Conservation (phyloP, 2,113 vertebrate species). For the Tauraco erythrolophus region DNA sequence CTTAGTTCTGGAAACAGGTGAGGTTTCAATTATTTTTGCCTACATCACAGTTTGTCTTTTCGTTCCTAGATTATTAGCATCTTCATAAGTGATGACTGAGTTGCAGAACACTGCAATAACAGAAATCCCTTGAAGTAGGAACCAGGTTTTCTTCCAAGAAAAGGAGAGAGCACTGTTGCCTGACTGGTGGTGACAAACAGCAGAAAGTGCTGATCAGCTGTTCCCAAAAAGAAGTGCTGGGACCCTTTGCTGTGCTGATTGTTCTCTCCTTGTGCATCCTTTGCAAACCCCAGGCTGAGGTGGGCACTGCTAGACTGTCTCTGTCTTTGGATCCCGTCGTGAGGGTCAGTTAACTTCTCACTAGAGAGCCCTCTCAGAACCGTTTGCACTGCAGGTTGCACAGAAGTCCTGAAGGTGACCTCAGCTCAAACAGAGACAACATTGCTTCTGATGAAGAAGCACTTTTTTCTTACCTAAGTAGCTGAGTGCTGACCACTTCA, state of each 20-base stretch:
- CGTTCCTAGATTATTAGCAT: neutral
- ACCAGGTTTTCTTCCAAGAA: neutral
- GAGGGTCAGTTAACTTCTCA: neutral
- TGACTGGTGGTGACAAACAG: neutral
- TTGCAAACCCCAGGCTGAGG: neutral
- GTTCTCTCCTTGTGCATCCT: neutral
- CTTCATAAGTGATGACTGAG: neutral
- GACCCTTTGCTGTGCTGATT: neutral
- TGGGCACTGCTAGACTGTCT: too few relatives aligned
- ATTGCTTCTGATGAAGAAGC: neutral
- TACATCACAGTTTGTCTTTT: neutral
- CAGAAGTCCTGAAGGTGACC: neutral
- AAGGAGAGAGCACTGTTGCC: neutral
- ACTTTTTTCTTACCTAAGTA: neutral
- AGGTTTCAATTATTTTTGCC: neutral
- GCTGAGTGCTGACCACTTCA: neutral
- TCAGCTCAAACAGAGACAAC: neutral
- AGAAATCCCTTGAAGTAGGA: neutral
- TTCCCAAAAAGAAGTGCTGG: neutral
- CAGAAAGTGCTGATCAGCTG: neutral
- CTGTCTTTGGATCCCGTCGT: neutral
- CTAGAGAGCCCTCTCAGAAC: neutral
- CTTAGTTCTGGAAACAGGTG: neutral
- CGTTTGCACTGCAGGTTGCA: neutral
- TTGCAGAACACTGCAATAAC: neutral